Base-by-base conservation (phyloP, 2,797 vertebrate genomes). In the Fundulus diaphanus region DNA sequence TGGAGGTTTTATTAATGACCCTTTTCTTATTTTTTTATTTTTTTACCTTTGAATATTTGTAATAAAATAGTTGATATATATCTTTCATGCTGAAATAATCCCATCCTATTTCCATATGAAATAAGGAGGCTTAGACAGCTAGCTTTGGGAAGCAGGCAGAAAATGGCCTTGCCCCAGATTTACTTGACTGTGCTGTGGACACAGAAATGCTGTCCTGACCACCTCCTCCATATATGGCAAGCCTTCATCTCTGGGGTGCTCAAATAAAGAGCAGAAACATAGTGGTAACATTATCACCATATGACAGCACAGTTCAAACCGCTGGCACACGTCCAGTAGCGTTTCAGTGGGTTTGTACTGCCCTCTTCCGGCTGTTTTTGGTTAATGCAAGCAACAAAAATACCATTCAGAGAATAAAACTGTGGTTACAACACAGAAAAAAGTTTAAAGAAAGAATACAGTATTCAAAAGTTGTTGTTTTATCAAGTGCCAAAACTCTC, bases 211-310 rank as follows among this genome's bases (percentile, higher is more conserved):
- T 76, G 82, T 63, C 74, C 85, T 70, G 78, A 85, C 84, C 85
- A 81, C 88, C 89, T 91, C 88, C 88, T 90, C 81, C 76, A 82
- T 88, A 86, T 84, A 88, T 87, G 87, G 87, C 87, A 66, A 68
- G 67, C 70, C 82, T 81, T 87, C 68, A 73, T 85, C 78, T 82
- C 82, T 72, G 74, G 56, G 80, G 67, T 72, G 77, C 78, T 87
- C 51, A 83, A 85, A 86, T 84, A 84, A 78, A 86, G 77, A 86
- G 73, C 82, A 83, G 59, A 80, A 82, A 85, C 80, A 59, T 65
- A 81, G 76, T 87, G 67, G 63, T 72, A 84, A 86, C 79, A 87
- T 90, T 82, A 90, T 88, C 78, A 81, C 88, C 83, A 80, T 85
- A 83, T 86, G 85, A 88, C 82, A 86, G 63, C 81, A 82, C 77